Evolutionary conservation across 2,113 vertebrate species (phyloP).

Genomic region (Macquaria australasica): DNA sequence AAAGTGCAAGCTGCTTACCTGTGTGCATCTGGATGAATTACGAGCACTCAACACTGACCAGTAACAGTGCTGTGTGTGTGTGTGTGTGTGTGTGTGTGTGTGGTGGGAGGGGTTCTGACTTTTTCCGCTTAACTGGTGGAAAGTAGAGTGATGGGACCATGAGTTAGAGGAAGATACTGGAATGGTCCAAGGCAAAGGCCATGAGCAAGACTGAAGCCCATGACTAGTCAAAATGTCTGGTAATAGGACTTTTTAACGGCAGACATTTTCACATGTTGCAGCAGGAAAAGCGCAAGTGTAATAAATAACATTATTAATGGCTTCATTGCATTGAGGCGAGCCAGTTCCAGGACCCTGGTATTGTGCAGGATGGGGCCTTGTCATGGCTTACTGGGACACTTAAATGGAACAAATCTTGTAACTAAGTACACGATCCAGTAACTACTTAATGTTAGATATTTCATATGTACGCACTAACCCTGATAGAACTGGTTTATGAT

Average conservation of each 20-base stretch:
- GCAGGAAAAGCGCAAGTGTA: background rate
- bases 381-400: constrained; percentile 12
- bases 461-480: background rate
- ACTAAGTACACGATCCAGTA: constrained; percentile 2
- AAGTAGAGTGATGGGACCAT: background rate
- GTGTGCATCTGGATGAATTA: constrained; percentile 55
- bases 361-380: background rate
- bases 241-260: background rate
- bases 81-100: constrained; percentile 11
- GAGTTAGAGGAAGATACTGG: background rate
- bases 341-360: background rate
- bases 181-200: background rate
- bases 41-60: constrained; percentile 39
- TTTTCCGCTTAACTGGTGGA: constrained; percentile 13
- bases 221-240: background rate
- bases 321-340: background rate
- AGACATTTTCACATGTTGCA: background rate
- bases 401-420: constrained; percentile 3
- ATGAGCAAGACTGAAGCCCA: background rate
- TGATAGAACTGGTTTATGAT: background rate
- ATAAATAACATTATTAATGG: background rate
- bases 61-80: constrained; percentile 1
- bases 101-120: background rate
- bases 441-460: background rate
- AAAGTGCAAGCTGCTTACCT: constrained; percentile 64